Evolutionary conservation across 1,140 invertebrate species (phyloP).

Genomic region (Limonius californicus): DNA sequence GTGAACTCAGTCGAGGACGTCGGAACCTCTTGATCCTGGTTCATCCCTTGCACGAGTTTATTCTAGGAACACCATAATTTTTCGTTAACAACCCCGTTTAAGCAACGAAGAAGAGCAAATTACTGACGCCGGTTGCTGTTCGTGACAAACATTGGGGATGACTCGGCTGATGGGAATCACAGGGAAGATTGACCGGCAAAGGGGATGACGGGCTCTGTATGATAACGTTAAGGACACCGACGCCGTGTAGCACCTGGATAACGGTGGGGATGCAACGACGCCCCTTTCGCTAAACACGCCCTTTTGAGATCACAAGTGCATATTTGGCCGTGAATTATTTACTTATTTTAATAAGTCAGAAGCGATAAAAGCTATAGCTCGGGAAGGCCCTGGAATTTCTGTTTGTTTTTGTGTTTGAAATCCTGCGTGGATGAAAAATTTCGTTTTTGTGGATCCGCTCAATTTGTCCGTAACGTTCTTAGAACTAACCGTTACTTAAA

Average conservation of each 20-base stretch:
- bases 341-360: slow-evolving; percentile 19
- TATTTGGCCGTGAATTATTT: slow-evolving; percentile 27
- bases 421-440: no score
- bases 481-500: no score
- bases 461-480: no score
- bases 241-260: slow-evolving; percentile 32
- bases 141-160: background rate
- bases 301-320: slow-evolving; percentile 31
- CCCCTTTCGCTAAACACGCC: slow-evolving; percentile 34
- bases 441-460: no score
- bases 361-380: background rate
- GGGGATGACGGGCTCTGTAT: background rate
- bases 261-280: slow-evolving; percentile 35
- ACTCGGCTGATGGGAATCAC: background rate
- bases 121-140: no score
- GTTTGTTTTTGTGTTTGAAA: slow-evolving; percentile 4
- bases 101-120: no score
- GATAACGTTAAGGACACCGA: slow-evolving; percentile 15
- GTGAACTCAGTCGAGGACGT: slow-evolving; percentile 33
- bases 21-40: slow-evolving; percentile 45
- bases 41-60: slow-evolving; percentile 31
- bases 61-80: slow-evolving; percentile 10
- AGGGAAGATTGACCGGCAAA: background rate
- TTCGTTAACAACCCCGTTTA: background rate
- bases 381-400: background rate